Evolutionary conservation across 2,113 vertebrate species (phyloP).

Genomic region (Hippocampus guttulatus): DNA sequence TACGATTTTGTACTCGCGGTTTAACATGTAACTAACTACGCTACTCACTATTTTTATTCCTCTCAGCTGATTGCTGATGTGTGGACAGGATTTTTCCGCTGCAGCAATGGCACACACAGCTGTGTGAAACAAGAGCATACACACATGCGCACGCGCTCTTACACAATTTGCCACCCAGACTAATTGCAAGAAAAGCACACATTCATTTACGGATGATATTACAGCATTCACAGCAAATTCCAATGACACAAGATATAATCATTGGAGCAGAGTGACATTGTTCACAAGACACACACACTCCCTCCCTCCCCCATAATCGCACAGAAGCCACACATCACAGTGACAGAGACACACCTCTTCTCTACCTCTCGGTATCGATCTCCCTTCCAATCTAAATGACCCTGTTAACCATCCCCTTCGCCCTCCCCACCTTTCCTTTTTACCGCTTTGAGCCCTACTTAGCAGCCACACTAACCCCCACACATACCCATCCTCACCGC

Average conservation of each 20-base stretch:
- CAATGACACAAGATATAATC: conserved; percentile 46
- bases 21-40: background rate
- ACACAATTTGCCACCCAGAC: conserved; percentile 31
- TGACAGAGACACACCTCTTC: conserved; percentile 77
- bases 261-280: conserved; percentile 49
- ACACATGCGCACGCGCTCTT: background rate
- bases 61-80: conserved; percentile 9
- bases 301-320: conserved; percentile 66
- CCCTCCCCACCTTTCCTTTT: conserved; percentile 67
- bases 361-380: conserved; percentile 80
- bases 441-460: conserved; percentile 76
- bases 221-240: background rate
- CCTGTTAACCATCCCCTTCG: conserved; percentile 73
- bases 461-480: conserved; percentile 60
- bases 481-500: conserved; percentile 23
- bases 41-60: background rate
- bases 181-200: conserved; percentile 42
- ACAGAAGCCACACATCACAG: conserved; percentile 72
- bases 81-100: conserved; percentile 14
- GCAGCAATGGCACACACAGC: background rate
- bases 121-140: conserved; percentile 4
- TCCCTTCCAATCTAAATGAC: conserved; percentile 83
- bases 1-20: background rate
- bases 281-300: conserved; percentile 37
- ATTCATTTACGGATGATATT: background rate